Conservation (phyloP, 2,797 vertebrate genomes). For the Limnodromus scolopaceus region DNA sequence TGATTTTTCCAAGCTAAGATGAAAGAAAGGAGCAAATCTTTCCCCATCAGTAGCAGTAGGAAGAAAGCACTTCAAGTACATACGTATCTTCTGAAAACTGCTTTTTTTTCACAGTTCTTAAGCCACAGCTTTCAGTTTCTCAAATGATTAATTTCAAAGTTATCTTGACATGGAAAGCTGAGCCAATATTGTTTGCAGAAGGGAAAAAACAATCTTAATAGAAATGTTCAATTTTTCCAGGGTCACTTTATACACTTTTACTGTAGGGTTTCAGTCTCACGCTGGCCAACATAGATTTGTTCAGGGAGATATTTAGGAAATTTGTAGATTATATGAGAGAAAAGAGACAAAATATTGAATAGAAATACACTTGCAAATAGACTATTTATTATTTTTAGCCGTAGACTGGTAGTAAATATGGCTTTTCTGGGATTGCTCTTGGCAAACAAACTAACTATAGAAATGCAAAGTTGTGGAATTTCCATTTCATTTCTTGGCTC, state of each 20-base stretch:
- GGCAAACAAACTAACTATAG: constrained; percentile 55
- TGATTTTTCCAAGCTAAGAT: background rate
- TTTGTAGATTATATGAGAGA: background rate
- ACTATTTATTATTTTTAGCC: constrained; percentile 52
- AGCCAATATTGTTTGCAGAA: constrained; percentile 20
- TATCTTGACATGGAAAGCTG: background rate
- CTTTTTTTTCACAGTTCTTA: constrained; percentile 19
- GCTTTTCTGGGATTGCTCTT: constrained; percentile 37
- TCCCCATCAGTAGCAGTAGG: background rate
- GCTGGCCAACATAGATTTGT: background rate
- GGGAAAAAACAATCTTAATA: background rate
- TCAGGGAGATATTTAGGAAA: background rate
- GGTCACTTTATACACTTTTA: background rate
- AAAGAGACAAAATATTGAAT: constrained; percentile 5
- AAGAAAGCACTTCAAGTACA: constrained; percentile 8
- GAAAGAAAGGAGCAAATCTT: background rate
- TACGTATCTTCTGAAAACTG: background rate
- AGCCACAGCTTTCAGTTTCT: background rate
- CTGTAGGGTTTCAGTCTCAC: background rate
- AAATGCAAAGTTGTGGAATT: constrained; percentile 74
- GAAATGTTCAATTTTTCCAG: background rate
- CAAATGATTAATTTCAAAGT: constrained; percentile 13
- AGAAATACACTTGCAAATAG: constrained; percentile 41
- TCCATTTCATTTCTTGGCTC: constrained; percentile 80
- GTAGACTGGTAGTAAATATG: constrained; percentile 52